A percentile compares a stretch with the other conserved stretches of the same genome.
Evolutionary conservation across 1,140 invertebrate species (phyloP).

Genomic region (Arion vulgaris): DNA sequence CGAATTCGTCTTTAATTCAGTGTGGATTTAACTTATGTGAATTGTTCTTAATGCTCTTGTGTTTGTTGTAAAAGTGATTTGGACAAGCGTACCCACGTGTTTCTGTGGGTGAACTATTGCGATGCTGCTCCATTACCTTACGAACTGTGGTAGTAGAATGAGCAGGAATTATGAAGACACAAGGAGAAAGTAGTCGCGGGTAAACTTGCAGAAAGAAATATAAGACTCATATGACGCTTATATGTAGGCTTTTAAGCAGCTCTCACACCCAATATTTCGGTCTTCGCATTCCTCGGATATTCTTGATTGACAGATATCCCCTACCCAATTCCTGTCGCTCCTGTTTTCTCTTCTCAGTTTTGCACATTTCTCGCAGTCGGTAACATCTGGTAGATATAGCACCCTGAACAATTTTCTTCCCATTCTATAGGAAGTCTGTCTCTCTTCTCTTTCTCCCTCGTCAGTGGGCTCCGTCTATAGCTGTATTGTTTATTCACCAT

Average conservation of each 20-base stretch:
- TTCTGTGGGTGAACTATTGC: too few species aligned
- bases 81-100: too few species aligned
- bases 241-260: not conserved
- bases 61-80: too few species aligned
- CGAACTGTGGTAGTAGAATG: too few species aligned
- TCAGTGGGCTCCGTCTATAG: not conserved
- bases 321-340: not conserved
- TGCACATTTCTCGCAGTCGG: not conserved
- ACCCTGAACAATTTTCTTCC: not conserved
- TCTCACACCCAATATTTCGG: not conserved
- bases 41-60: too few species aligned
- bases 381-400: not conserved
- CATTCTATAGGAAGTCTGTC: not conserved
- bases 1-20: too few species aligned
- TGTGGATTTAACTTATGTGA: too few species aligned
- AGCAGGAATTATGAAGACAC: too few species aligned
- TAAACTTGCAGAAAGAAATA: not conserved
- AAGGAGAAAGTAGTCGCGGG: too few species aligned
- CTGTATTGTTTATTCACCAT: slow-evolving; percentile 26
- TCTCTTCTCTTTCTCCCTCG: not conserved
- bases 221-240: not conserved
- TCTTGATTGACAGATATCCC: not conserved
- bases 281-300: not conserved
- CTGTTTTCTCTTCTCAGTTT: not conserved
- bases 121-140: too few species aligned